Base-by-base conservation (phyloP, 1,140 invertebrate species). In the Drosophila parvula region DNA sequence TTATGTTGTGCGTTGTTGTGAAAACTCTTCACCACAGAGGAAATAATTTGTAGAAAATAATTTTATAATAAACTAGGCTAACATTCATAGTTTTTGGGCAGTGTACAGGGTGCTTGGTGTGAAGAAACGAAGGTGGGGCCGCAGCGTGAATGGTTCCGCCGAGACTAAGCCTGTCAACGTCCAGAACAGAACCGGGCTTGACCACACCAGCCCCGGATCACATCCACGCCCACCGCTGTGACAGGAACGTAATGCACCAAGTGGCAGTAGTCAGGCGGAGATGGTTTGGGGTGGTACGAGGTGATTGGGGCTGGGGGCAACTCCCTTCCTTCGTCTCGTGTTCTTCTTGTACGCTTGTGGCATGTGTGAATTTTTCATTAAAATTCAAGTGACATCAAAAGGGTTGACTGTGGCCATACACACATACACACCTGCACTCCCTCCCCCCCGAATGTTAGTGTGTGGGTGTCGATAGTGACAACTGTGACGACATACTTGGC, bases 351-450 rank as follows among this genome's bases (percentile, higher is more conserved):
- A 75, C 78, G 85, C 81, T 78, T 89, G 84, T 90, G 84, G 84
- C 70, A 89, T 89, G 85, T 89, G 84, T 89, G 84, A 89, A 89
- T 89, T 89, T 89, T 89, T 89, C 85, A 89, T 89, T 89, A 89
- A 89, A 89, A 89, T 89, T 89, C 84, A 89, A 89, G 84, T 76
- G 84, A 89, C 84, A 89, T 89, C 84, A 89, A 89, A 89, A 89
- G 85, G 84, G 85, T 89, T 89, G 85, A 89, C 84, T 89, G 70
- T 48, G 69, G 74, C 61, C 34, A 32, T 44, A 62, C 74, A 45
- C 55, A 56, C 60, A 18, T 45, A 28, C 30, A 38, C 59, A 62
- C 53, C 32, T 38, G 34, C 18, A 55, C 32, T 18, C 22, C 22
- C 32, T 6, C 32, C 12, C 40, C 11, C 34, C 22, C 38, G 45